Evolutionary conservation across 1,140 invertebrate species (phyloP).

Genomic region (Callitettix versicolor): DNA sequence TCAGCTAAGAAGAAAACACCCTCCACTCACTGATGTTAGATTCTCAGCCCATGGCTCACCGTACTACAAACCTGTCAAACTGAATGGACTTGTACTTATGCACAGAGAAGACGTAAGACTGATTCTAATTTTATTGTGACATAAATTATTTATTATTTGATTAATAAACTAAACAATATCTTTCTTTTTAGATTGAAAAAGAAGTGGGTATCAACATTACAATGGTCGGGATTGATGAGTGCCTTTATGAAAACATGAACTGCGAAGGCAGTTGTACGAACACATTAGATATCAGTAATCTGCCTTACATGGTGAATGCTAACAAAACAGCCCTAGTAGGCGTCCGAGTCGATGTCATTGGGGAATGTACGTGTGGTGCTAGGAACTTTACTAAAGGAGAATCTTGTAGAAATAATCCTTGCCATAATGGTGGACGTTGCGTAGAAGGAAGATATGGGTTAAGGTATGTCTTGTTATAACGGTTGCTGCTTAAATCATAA

Average conservation of each 20-base stretch:
- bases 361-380: slow-evolving; percentile 84
- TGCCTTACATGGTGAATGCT: slow-evolving; percentile 92
- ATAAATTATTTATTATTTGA: too few relatives aligned
- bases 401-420: slow-evolving; percentile 79
- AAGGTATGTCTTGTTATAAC: slow-evolving; percentile 52
- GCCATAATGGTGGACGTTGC: slow-evolving; percentile 91
- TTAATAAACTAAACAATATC: too few relatives aligned
- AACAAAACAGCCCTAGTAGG: slow-evolving; percentile 92
- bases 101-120: slow-evolving; percentile 66
- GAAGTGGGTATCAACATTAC: slow-evolving; percentile 90
- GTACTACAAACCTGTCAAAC: slow-evolving; percentile 85
- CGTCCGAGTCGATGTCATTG: slow-evolving; percentile 76
- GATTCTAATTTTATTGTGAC: too few relatives aligned
- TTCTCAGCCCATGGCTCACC: slow-evolving; percentile 93
- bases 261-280: slow-evolving; percentile 95
- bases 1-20: slow-evolving; percentile 70
- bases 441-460: slow-evolving; percentile 77
- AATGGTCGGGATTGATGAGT: slow-evolving; percentile 97
- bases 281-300: slow-evolving; percentile 71
- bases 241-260: slow-evolving; percentile 86
- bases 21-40: slow-evolving; percentile 82
- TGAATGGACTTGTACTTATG: slow-evolving; percentile 90
- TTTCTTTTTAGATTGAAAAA: slow-evolving; percentile 62
- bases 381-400: slow-evolving; percentile 81
- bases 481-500: too few relatives aligned